These are phyloP conservation scores for Agriopis leucophaearia DNA, from an alignment of 2,888 invertebrate species.

Conservation along the genomic window DNA sequence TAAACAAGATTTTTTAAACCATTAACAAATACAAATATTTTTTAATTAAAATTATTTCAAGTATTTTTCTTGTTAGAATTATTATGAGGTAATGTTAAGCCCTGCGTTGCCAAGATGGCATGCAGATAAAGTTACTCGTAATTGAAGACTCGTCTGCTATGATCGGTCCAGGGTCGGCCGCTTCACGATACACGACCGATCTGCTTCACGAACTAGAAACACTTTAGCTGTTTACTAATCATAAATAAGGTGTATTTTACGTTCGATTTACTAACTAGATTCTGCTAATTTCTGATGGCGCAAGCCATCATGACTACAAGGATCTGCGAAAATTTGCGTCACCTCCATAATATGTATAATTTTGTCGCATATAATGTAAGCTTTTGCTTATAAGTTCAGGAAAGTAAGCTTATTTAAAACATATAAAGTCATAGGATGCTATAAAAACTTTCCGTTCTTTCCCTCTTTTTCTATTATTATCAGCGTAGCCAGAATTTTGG, in stretches of 20 bases:
- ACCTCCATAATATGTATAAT: too few species aligned
- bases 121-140: slow-evolving; percentile 54
- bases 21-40: background rate
- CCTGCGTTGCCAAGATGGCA: slow-evolving; percentile 45
- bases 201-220: slow-evolving; percentile 57
- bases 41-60: background rate
- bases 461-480: too few species aligned
- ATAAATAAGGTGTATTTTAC: slow-evolving; percentile 21
- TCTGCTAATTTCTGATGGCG: too few species aligned
- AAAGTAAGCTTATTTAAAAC: too few species aligned
- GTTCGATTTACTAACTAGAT: slow-evolving; percentile 8
- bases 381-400: too few species aligned
- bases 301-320: too few species aligned
- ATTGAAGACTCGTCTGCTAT: slow-evolving; percentile 67
- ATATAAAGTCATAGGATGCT: too few species aligned
- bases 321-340: too few species aligned
- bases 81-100: slow-evolving; percentile 36
- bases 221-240: slow-evolving; percentile 39
- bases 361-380: too few species aligned
- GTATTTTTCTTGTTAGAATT: slow-evolving; percentile 1
- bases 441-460: too few species aligned
- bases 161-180: slow-evolving; percentile 65
- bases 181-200: slow-evolving; percentile 65
- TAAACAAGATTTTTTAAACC: too few species aligned
- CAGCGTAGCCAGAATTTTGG: too few species aligned